These are phyloP conservation scores for Drosophila prostipennis DNA, from an alignment of 2,888 invertebrate genomes.

Conservation along the genomic window DNA sequence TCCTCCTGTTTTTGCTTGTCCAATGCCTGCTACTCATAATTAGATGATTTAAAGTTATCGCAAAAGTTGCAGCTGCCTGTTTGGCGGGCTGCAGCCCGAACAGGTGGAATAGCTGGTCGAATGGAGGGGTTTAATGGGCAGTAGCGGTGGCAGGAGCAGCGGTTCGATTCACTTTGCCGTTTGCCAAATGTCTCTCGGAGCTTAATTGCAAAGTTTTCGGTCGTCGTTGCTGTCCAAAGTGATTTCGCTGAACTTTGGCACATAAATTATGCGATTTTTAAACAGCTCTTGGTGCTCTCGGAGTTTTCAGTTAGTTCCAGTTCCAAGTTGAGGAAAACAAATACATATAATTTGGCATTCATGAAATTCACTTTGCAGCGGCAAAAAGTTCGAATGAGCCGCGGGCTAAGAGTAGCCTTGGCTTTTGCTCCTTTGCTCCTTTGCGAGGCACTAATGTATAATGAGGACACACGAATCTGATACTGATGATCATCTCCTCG, in stretches of 20 bases:
- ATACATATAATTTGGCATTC: constrained; percentile 77
- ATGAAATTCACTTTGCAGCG: constrained; percentile 77
- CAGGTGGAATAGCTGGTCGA: constrained; percentile 9
- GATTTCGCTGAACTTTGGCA: constrained; percentile 72
- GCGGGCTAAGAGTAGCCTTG: constrained; percentile 56
- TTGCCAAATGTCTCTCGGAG: constrained; percentile 67
- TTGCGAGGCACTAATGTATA: constrained; percentile 60
- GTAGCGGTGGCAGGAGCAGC: neutral
- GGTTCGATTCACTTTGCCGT: constrained; percentile 55
- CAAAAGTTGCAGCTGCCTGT: constrained; percentile 65
- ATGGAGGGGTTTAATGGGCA: neutral
- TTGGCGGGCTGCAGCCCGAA: constrained; percentile 26
- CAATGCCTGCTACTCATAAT: constrained; percentile 72
- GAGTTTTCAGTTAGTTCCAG: constrained; percentile 6
- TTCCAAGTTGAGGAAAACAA: constrained; percentile 55
- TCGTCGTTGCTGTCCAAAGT: constrained; percentile 63
- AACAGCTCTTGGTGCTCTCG: constrained; percentile 34
- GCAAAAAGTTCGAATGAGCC: constrained; percentile 59
- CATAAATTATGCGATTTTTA: constrained; percentile 76
- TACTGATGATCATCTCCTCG: constrained; percentile 61
- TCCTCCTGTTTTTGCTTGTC: constrained; percentile 48
- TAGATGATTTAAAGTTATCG: constrained; percentile 82
- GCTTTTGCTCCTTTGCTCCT: constrained; percentile 5
- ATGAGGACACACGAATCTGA: constrained; percentile 70
- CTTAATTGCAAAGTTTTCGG: constrained; percentile 75